phyloP scores from a whole-genome alignment of 2,797 vertebrate species.

The Gastrophryne carolinensis region DNA sequence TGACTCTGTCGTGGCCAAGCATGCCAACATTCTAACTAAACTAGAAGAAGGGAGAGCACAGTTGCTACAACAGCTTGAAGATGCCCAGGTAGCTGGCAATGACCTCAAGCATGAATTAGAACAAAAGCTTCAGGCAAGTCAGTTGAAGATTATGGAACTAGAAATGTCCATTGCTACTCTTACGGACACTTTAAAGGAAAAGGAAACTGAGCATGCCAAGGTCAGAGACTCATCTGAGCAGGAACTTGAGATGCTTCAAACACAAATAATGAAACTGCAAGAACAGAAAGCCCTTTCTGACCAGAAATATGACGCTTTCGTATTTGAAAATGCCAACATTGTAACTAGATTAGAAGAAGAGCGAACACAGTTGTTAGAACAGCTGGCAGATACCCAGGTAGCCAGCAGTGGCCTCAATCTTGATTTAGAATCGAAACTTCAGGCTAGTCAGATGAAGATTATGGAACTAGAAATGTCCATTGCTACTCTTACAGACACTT shows the following conservation, averaged over 20 bases:
- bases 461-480: slow-evolving; percentile 56
- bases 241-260: slow-evolving; percentile 63
- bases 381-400: slow-evolving; percentile 63
- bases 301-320: slow-evolving; percentile 60
- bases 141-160: too few relatives aligned
- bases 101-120: too few relatives aligned
- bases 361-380: slow-evolving; percentile 61
- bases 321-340: slow-evolving; percentile 58
- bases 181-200: too few relatives aligned
- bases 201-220: too few relatives aligned
- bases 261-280: slow-evolving; percentile 64
- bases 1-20: slow-evolving; percentile 60
- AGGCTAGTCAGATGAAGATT: slow-evolving; percentile 59
- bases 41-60: slow-evolving; percentile 65
- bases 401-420: slow-evolving; percentile 60
- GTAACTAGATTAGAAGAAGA: slow-evolving; percentile 60
- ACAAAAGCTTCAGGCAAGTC: too few relatives aligned
- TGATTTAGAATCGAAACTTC: slow-evolving; percentile 65
- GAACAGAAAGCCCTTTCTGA: slow-evolving; percentile 60
- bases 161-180: too few relatives aligned
- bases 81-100: slow-evolving; percentile 62
- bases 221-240: slow-evolving; percentile 62
- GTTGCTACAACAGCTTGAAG: slow-evolving; percentile 61
- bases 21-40: slow-evolving; percentile 56
- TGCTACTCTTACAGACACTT: slow-evolving; percentile 50